Conservation (phyloP, 2,797 vertebrate species). For the Echeneis naucrates region DNA sequence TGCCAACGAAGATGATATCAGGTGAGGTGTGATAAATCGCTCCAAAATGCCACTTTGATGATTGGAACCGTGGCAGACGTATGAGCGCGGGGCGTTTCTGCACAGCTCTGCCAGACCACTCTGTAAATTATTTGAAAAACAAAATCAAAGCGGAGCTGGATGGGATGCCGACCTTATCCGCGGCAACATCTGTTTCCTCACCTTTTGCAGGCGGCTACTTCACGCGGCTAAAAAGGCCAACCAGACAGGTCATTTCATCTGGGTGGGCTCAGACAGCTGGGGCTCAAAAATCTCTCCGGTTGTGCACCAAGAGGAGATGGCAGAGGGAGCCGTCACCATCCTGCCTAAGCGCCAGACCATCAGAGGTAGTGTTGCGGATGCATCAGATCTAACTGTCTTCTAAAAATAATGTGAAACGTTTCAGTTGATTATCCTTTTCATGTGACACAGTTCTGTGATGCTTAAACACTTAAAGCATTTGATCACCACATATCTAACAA, state of each 20-base stretch:
- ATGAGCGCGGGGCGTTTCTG: slow-evolving; percentile 7
- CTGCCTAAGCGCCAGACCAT: slow-evolving; percentile 95
- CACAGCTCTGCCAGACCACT: slow-evolving; percentile 20
- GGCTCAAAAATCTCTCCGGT: slow-evolving; percentile 97
- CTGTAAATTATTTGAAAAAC: slow-evolving; percentile 50
- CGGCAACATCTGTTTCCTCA: slow-evolving; percentile 71
- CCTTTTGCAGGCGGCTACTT: slow-evolving; percentile 89
- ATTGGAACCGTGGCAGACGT: slow-evolving; percentile 40
- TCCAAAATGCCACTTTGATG: slow-evolving; percentile 47
- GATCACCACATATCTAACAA: slow-evolving; percentile 33
- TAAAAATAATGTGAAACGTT: slow-evolving; percentile 11
- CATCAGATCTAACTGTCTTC: slow-evolving; percentile 14
- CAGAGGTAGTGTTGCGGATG: slow-evolving; percentile 83
- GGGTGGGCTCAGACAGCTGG: slow-evolving; percentile 99
- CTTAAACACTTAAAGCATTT: slow-evolving; percentile 5
- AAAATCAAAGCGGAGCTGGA: slow-evolving; percentile 59
- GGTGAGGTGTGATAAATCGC: slow-evolving; percentile 78
- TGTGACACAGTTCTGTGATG: neutral
- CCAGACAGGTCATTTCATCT: slow-evolving; percentile 97
- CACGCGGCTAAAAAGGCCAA: slow-evolving; percentile 95
- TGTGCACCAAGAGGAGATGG: slow-evolving; percentile 94
- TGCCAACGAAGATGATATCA: slow-evolving; percentile 98
- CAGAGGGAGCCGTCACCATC: slow-evolving; percentile 96
- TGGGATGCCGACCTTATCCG: slow-evolving; percentile 63
- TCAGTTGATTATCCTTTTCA: slow-evolving; percentile 3